These are phyloP conservation scores for Pagrus major DNA, from an alignment of 2,113 vertebrate genomes.

Conservation along the genomic window DNA sequence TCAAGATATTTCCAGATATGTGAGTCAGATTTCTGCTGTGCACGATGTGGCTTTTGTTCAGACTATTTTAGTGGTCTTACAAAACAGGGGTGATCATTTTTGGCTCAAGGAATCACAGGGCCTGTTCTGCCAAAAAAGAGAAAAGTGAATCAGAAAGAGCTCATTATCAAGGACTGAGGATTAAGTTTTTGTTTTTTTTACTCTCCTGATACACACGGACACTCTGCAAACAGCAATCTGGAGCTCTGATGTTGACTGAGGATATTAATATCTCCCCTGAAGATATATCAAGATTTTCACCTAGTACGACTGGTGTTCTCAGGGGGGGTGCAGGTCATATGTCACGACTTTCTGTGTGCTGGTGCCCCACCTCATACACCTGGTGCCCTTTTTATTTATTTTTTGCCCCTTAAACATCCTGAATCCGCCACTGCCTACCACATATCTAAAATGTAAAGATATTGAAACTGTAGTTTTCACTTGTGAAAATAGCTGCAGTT, in stretches of 20 bases:
- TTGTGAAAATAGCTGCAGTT: not conserved
- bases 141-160: not conserved
- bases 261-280: not conserved
- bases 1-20: conserved; percentile 9
- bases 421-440: too few species aligned
- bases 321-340: too few species aligned
- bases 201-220: not conserved
- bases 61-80: conserved; percentile 3
- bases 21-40: not conserved
- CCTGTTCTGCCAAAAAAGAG: conserved; percentile 7
- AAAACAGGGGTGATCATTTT: conserved; percentile 33
- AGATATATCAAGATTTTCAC: not conserved
- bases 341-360: too few species aligned
- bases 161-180: not conserved
- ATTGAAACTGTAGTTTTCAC: not conserved
- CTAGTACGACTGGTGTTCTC: too few species aligned
- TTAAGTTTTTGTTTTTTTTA: not conserved
- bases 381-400: too few species aligned
- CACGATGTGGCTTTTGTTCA: not conserved
- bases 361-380: too few species aligned
- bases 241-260: not conserved
- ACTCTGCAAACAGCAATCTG: not conserved
- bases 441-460: not conserved
- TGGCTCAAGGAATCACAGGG: not conserved
- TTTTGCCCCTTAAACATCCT: too few species aligned